These are phyloP conservation scores for Carapus acus DNA, from an alignment of 2,797 vertebrate species.

Conservation along the genomic window DNA sequence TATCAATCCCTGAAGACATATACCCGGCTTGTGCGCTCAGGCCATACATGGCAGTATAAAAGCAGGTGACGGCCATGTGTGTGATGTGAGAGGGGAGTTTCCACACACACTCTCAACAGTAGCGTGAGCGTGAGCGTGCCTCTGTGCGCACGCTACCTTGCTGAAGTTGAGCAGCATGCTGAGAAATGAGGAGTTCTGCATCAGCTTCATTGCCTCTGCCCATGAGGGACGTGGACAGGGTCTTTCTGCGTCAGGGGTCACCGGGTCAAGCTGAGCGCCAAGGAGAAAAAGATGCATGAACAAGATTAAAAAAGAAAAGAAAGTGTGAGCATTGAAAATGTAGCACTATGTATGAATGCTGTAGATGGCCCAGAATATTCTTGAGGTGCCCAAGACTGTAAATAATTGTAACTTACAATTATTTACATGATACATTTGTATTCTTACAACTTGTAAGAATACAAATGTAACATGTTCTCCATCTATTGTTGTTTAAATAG, in stretches of 20 bases:
- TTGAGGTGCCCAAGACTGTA: too few relatives aligned
- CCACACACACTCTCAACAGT: slow-evolving; percentile 13
- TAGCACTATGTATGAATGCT: too few relatives aligned
- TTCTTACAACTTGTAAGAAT: too few relatives aligned
- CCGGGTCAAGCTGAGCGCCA: slow-evolving; percentile 57
- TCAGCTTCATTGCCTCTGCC: slow-evolving; percentile 80
- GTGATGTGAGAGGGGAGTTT: slow-evolving; percentile 36
- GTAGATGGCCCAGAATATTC: too few relatives aligned
- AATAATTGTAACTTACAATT: too few relatives aligned
- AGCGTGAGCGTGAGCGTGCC: slow-evolving; percentile 5
- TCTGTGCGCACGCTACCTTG: slow-evolving; percentile 63
- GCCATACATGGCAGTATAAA: neutral
- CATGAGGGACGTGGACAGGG: slow-evolving; percentile 75
- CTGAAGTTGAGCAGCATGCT: slow-evolving; percentile 77
- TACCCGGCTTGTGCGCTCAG: neutral
- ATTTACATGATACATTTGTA: too few relatives aligned
- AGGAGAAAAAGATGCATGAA: too few relatives aligned
- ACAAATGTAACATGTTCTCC: too few relatives aligned
- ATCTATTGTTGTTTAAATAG: too few relatives aligned
- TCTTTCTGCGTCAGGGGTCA: slow-evolving; percentile 70
- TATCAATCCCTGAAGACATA: neutral
- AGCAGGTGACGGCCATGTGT: slow-evolving; percentile 18
- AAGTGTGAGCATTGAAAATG: too few relatives aligned
- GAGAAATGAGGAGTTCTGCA: slow-evolving; percentile 81
- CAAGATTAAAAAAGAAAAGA: too few relatives aligned